Evolutionary conservation across 2,113 vertebrate genomes (phyloP), one percentile per base, ranked within the genome.

Genomic region (Mormyrus iriodes): DNA sequence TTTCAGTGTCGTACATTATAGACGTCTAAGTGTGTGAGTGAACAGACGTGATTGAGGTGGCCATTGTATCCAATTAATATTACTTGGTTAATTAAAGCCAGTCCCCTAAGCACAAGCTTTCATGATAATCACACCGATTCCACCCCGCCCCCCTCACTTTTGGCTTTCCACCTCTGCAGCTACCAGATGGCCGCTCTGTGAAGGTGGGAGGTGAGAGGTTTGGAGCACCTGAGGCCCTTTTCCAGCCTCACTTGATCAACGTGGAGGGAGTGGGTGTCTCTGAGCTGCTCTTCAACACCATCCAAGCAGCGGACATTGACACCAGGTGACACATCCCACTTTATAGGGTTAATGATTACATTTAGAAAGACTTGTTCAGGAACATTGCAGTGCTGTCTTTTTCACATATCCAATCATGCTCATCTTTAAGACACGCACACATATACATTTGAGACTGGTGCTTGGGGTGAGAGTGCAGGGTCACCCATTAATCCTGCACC

Each of bases 221-320:
- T 3, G 91, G 92, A 3, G 91, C 91, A 3, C 91, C 92, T 0
- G 91, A 93, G 89, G 93, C 92, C 6, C 91, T 93, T 24, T 93
- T 98, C 93, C 97, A 97, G 93, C 97, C 97, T 90, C 97, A 98
- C 88, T 95, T 97, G 92, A 97, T 98, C 93, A 97, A 98, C 0
- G 95, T 97, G 0, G 97, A 98, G 90, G 97, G 97, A 2, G 97
- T 97, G 17, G 97, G 97, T 65, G 97, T 98, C 90, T 97, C 97
- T 31, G 97, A 98, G 55, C 91, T 98, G 92, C 95, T 98, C 89
- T 98, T 98, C 91, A 98, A 97, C 94, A 97, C 97, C 93, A 98
- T 98, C 91, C 97, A 98, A 91, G 97, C 97, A 24, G 93, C 92
- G 4, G 91, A 93, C 90, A 93, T 93, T 35, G 92, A 93, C 52